Percentiles rank a stretch among this genome's conserved stretches.
Evolutionary conservation across 2,113 vertebrate species (phyloP).

Genomic region (Anser brachyrhynchus): DNA sequence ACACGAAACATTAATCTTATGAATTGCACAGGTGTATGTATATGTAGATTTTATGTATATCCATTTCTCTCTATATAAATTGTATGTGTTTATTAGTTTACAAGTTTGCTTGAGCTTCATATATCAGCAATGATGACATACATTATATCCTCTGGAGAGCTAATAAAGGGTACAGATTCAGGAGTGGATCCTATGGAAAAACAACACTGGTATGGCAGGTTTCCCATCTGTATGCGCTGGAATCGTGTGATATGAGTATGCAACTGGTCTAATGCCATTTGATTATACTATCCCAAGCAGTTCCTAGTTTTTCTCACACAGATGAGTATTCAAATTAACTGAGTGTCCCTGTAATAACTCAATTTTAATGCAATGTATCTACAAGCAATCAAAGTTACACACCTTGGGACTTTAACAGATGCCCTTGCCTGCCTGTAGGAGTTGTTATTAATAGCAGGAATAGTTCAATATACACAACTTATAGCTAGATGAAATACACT

Average conservation of each 20-base stretch:
- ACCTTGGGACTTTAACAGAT: background rate
- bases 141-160: background rate
- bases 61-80: background rate
- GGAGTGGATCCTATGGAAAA: background rate
- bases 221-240: rapidly evolving
- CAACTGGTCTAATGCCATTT: background rate
- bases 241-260: background rate
- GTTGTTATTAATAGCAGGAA: background rate
- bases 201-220: background rate
- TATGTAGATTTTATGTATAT: background rate
- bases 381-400: background rate
- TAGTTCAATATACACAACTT: background rate
- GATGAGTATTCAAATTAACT: background rate
- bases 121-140: background rate
- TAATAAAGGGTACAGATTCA: background rate
- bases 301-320: background rate
- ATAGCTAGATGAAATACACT: background rate
- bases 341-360: background rate
- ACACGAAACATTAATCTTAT: background rate
- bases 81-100: background rate
- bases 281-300: background rate
- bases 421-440: background rate
- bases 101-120: background rate
- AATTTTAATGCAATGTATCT: background rate
- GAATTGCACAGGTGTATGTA: background rate